Evolutionary conservation across 2,113 vertebrate genomes (phyloP).

Genomic region (Cebus imitator): DNA sequence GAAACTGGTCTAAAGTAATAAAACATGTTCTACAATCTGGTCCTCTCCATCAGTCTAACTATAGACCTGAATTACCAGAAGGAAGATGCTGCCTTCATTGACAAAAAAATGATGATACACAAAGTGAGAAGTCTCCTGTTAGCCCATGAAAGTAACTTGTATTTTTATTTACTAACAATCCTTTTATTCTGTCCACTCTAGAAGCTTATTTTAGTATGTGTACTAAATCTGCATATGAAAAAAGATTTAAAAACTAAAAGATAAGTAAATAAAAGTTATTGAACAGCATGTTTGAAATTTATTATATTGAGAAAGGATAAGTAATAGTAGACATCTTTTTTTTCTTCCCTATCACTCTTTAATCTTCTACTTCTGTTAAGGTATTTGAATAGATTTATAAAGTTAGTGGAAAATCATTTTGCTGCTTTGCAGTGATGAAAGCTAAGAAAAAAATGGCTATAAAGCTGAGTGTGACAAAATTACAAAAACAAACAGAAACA

Average conservation of each 20-base stretch:
- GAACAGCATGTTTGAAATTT: neutral
- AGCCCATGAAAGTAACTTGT: neutral
- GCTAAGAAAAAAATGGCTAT: neutral
- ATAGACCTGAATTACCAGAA: neutral
- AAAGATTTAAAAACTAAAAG: neutral
- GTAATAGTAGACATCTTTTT: neutral
- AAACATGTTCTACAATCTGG: neutral
- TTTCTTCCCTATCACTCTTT: neutral
- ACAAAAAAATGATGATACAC: neutral
- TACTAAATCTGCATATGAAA: neutral
- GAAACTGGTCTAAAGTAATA: neutral
- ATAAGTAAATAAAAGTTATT: neutral
- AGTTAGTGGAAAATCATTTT: neutral
- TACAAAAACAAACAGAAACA: neutral
- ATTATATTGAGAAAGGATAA: neutral
- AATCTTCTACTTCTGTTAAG: neutral
- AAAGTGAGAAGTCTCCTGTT: neutral
- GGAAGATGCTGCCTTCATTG: neutral
- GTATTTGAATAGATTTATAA: neutral
- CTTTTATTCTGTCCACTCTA: neutral
- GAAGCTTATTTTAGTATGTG: neutral
- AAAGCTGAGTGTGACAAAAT: neutral
- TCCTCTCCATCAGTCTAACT: rapidly evolving
- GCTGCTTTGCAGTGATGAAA: neutral
- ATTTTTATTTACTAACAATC: neutral